A percentile compares a stretch with the other conserved stretches of the same genome.
Evolutionary conservation across 2,888 invertebrate genomes (phyloP).

Genomic region (Torymus tubicola): DNA sequence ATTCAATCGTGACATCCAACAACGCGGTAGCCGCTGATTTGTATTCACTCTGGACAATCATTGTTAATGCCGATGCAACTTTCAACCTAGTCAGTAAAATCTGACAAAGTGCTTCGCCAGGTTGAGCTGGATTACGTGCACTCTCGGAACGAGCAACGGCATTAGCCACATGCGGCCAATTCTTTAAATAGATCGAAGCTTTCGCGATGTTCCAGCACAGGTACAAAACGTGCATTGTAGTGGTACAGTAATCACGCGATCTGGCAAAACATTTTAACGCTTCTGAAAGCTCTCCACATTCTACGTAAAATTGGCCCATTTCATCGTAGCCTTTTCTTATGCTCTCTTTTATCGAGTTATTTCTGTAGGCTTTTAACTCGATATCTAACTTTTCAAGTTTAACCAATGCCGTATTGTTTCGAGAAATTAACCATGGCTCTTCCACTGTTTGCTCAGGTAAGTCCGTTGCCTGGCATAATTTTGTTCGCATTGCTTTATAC

Average conservation of each 20-base stretch:
- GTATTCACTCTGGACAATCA: conserved; percentile 95
- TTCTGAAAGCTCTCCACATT: conserved; percentile 97
- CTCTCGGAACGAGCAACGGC: conserved; percentile 98
- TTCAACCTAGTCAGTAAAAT: conserved; percentile 90
- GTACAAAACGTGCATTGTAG: conserved; percentile 97
- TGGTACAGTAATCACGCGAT: conserved; percentile 98
- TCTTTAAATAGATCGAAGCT: conserved; percentile 96
- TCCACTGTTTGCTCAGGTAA: conserved; percentile 87
- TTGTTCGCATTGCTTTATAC: conserved; percentile 94
- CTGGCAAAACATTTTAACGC: conserved; percentile 98
- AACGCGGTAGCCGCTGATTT: conserved; percentile 97
- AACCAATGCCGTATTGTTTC: conserved; percentile 95
- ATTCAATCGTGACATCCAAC: conserved; percentile 94
- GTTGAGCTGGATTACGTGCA: conserved; percentile 90
- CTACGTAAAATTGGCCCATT: conserved; percentile 97
- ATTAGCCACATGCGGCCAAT: conserved; percentile 98
- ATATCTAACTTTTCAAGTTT: conserved; percentile 97
- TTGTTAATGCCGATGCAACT: conserved; percentile 96
- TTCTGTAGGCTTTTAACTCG: conserved; percentile 98
- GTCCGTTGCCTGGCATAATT: conserved; percentile 87
- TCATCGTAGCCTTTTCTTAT: conserved; percentile 99
- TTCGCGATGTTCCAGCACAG: conserved; percentile 99
- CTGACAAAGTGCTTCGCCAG: conserved; percentile 88
- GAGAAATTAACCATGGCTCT: conserved; percentile 93
- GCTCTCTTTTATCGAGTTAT: conserved; percentile 98